These are phyloP conservation scores for Hirtodrosophila confusa DNA, from an alignment of 2,888 invertebrate species.

Conservation along the genomic window DNA sequence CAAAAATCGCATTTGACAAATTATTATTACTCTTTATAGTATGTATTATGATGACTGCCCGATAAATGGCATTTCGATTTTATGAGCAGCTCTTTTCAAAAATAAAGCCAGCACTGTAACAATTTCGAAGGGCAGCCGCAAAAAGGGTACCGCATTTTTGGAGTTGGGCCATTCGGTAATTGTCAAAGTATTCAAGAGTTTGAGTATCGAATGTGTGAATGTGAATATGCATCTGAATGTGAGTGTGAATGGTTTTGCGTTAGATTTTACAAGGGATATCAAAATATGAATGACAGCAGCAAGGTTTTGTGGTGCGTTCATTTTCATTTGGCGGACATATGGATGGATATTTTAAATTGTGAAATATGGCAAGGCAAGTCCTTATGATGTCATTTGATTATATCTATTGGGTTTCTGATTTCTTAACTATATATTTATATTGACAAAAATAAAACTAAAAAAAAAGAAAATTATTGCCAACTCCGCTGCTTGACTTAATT, in stretches of 20 bases:
- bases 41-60: constrained; percentile 41
- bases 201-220: constrained; percentile 15
- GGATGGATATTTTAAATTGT: constrained; percentile 24
- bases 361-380: constrained; percentile 1
- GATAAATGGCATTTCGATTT: constrained; percentile 56
- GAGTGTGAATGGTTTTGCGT: constrained; percentile 10
- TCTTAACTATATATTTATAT: too few species aligned
- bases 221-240: constrained; percentile 3
- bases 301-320: constrained; percentile 29
- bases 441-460: too few species aligned
- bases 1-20: constrained; percentile 69
- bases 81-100: constrained; percentile 29
- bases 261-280: too few species aligned
- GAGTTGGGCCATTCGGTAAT: constrained; percentile 23
- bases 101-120: constrained; percentile 43
- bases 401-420: too few species aligned
- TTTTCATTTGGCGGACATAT: constrained; percentile 23
- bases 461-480: too few species aligned
- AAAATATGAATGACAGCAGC: constrained; percentile 39
- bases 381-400: too few species aligned
- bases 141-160: constrained; percentile 32
- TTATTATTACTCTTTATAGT: constrained; percentile 56
- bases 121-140: constrained; percentile 44
- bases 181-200: constrained; percentile 32
- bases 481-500: too few species aligned